Evolutionary conservation across 2,797 vertebrate species (phyloP).

Genomic region (Gouania willdenowi): DNA sequence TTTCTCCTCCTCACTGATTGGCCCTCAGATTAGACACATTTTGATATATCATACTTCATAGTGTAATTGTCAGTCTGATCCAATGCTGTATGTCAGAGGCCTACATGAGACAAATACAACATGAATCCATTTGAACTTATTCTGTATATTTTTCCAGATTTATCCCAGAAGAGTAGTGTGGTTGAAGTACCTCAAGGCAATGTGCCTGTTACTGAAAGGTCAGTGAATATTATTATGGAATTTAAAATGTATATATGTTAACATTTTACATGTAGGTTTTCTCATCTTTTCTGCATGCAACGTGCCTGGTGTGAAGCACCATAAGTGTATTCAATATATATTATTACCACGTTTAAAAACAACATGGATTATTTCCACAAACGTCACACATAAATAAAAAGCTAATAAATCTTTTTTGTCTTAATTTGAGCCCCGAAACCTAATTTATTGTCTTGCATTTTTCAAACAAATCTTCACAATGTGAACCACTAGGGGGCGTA

Average conservation of each 20-base stretch:
- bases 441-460: no score
- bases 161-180: slow-evolving; percentile 4
- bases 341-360: no score
- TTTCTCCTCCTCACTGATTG: slow-evolving; percentile 34
- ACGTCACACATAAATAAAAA: no score
- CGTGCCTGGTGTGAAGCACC: no score
- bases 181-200: slow-evolving; percentile 29
- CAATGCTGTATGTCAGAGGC: no score
- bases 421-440: no score
- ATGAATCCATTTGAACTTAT: not conserved
- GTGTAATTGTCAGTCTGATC: no score
- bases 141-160: not conserved
- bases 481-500: slow-evolving; percentile 74
- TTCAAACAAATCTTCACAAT: no score
- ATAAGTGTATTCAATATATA: no score
- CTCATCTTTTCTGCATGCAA: not conserved
- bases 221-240: slow-evolving; percentile 15
- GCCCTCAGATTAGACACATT: slow-evolving; percentile 2
- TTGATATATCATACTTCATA: not conserved
- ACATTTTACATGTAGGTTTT: slow-evolving; percentile 1
- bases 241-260: slow-evolving; percentile 13
- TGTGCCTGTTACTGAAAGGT: slow-evolving; percentile 18
- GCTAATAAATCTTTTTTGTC: no score
- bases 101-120: not conserved
- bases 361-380: no score